A percentile compares a stretch with the other conserved stretches of the same genome.
Conservation (phyloP, 2,888 invertebrate species). For the Sinopyrophorus schimmeli region DNA sequence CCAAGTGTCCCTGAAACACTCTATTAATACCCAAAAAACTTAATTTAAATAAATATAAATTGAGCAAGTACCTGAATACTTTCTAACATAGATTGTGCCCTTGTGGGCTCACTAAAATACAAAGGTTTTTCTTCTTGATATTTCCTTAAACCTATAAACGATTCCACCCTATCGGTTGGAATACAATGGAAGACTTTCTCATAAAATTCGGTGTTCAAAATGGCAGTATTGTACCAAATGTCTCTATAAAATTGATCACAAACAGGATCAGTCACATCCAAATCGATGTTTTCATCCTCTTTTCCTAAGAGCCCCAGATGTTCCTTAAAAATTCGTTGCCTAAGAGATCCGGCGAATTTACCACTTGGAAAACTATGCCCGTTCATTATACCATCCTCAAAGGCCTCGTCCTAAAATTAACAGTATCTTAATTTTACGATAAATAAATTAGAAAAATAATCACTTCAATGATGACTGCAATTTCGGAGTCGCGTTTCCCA, state of each 20-base stretch:
- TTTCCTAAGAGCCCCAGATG: conserved; percentile 77
- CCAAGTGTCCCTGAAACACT: conserved; percentile 73
- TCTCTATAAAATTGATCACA: conserved; percentile 80
- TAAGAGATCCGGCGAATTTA: conserved; percentile 80
- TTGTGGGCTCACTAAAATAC: conserved; percentile 70
- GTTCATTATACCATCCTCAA: conserved; percentile 81
- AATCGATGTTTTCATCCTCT: conserved; percentile 48
- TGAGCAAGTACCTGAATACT: conserved; percentile 77
- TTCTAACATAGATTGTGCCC: conserved; percentile 72
- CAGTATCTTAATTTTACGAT: conserved; percentile 12
- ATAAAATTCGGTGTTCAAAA: conserved; percentile 83
- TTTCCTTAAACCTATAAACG: conserved; percentile 74
- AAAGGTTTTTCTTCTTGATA: conserved; percentile 76
- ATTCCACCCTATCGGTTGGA: conserved; percentile 81
- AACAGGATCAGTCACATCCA: conserved; percentile 80
- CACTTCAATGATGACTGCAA: conserved; percentile 85
- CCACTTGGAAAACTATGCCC: conserved; percentile 81
- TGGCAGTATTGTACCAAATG: conserved; percentile 81
- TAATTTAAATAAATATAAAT: conserved; percentile 26
- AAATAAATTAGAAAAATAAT: too few species aligned
- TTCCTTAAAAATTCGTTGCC: conserved; percentile 86
- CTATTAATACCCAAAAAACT: conserved; percentile 5
- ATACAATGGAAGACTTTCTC: conserved; percentile 91
- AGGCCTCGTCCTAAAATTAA: conserved; percentile 70
- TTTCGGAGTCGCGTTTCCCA: conserved; percentile 93